Conservation (phyloP, 2,113 vertebrate species). For the Anguilla japonica region DNA sequence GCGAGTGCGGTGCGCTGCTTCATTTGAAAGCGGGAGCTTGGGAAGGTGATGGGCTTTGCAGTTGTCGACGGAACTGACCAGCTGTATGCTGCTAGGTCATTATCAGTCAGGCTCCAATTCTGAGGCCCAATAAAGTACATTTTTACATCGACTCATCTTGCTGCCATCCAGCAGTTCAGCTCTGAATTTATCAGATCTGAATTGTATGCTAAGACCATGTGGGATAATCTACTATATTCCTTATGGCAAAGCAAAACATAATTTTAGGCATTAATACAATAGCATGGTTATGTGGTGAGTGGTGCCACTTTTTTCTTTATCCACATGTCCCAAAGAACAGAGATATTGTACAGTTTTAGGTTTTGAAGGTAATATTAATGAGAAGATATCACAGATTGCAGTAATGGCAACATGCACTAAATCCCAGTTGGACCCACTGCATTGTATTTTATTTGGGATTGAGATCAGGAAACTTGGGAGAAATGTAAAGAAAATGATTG, state of each 20-base stretch:
- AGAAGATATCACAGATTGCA: slow-evolving; percentile 83
- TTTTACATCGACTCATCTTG: slow-evolving; percentile 6
- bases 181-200: too few relatives aligned
- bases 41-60: not conserved
- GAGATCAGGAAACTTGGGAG: slow-evolving; percentile 86
- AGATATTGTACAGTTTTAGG: slow-evolving; percentile 81
- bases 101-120: not conserved
- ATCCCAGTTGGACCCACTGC: slow-evolving; percentile 75
- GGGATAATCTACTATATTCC: slow-evolving; percentile 76
- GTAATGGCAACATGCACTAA: slow-evolving; percentile 86
- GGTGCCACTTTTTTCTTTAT: slow-evolving; percentile 76
- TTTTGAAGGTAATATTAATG: slow-evolving; percentile 68
- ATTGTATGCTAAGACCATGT: slow-evolving; percentile 40
- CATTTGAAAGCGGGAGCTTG: not conserved
- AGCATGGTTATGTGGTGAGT: slow-evolving; percentile 1
- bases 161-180: slow-evolving; percentile 62
- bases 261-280: slow-evolving; percentile 52
- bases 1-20: not conserved
- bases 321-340: slow-evolving; percentile 83
- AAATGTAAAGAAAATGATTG: slow-evolving; percentile 90
- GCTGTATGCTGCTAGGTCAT: not conserved
- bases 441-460: slow-evolving; percentile 85
- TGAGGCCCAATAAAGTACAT: not conserved
- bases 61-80: not conserved
- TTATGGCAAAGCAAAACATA: slow-evolving; percentile 77